phyloP scores from a whole-genome alignment of 1,140 invertebrate genomes.

The Euura lappo region DNA sequence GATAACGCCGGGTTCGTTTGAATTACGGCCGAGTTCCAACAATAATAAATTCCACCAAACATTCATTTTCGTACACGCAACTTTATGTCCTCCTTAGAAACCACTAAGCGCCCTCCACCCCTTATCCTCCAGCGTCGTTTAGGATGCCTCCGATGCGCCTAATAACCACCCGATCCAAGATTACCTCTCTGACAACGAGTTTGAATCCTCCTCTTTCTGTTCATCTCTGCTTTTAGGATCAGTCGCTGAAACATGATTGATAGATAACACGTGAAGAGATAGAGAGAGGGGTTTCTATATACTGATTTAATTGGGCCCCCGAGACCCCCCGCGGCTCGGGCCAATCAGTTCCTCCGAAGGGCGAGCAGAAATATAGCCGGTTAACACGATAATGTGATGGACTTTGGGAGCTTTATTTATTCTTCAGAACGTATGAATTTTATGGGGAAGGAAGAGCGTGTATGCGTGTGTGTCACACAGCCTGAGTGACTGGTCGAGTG shows the following conservation, averaged over 20 bases:
- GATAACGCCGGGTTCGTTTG: conserved; percentile 59
- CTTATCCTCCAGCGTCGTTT: conserved; percentile 49
- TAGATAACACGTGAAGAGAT: conserved; percentile 34
- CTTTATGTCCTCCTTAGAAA: conserved; percentile 58
- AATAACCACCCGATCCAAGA: conserved; percentile 38
- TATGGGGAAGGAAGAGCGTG: neutral
- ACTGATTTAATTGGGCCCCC: conserved; percentile 55
- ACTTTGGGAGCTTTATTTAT: neutral
- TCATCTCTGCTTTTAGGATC: neutral
- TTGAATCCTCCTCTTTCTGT: no score
- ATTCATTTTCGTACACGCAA: conserved; percentile 62
- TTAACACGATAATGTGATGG: conserved; percentile 35
- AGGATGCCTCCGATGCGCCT: conserved; percentile 54
- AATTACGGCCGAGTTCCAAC: conserved; percentile 54
- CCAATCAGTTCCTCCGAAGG: conserved; percentile 37
- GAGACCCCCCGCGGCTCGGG: conserved; percentile 39
- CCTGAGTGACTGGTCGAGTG: neutral
- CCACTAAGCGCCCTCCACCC: conserved; percentile 49
- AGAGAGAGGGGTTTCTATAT: conserved; percentile 38
- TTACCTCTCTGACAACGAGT: no score
- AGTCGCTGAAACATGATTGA: neutral
- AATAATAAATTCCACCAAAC: conserved; percentile 61
- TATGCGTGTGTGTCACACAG: neutral
- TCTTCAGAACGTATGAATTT: neutral
- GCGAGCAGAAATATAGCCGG: conserved; percentile 43